Evolutionary conservation across 2,797 vertebrate species (phyloP), one percentile per base, ranked within the genome.

Genomic region (Pseudomugil tenellus): DNA sequence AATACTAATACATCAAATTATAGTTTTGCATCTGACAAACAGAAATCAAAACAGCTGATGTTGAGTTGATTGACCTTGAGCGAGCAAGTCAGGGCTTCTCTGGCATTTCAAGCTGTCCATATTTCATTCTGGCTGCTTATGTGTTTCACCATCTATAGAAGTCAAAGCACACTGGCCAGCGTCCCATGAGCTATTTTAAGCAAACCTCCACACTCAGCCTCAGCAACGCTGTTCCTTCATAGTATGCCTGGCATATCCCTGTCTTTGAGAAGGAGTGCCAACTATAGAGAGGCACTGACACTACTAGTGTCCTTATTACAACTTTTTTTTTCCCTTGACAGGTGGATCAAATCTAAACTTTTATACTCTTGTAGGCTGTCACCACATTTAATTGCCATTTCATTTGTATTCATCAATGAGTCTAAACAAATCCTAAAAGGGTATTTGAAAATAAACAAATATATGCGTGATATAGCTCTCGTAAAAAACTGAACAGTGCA

Each of bases 71-170:
- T 96, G 96, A 96, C 96, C 96, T 98, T 98, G 95, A 96, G 91
- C 91, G 70, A 94, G 93, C 82, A 80, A 94, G 88, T 67, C 92
- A 71, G 93, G 95, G 94, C 94, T 43, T 93, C 89, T 88, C 93
- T 89, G 92, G 92, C 94, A 89, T 94, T 96, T 95, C 94, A 95
- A 95, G 93, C 95, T 94, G 94, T 94, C 85, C 94, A 95, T 95
- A 91, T 94, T 95, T 96, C 95, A 95, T 89, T 85, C 84, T 93
- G 90, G 88, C 94, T 93, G 94, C 87, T 59, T 94, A 95, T 92
- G 92, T 91, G 95, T 95, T 93, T 96, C 95, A 95, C 97, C 98
- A 98, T 99, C 97, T 98, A 98, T 97, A 98, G 97, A 95, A 96
- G 95, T 97, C 94, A 92, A 92, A 92, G 88, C 80, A 90, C 89